phyloP scores from a whole-genome alignment of 2,113 vertebrate species.

The Elachura formosa region DNA sequence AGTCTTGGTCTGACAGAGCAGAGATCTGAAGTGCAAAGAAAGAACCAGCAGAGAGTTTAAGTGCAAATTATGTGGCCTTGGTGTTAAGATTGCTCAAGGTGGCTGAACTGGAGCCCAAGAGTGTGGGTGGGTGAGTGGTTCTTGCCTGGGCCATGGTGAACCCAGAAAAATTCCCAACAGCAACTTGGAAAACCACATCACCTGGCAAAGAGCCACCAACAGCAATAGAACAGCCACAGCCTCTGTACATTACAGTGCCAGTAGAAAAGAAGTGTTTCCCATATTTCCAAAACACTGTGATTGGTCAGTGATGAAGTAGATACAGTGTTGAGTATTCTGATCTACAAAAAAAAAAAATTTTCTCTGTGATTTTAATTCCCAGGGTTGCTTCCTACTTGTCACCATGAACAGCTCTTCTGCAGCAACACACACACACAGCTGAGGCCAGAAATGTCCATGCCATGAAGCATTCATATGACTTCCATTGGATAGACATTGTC shows the following conservation, averaged over 20 bases:
- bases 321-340: background rate
- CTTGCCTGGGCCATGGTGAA: background rate
- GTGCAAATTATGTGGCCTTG: background rate
- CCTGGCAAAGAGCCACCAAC: background rate
- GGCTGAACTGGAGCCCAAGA: background rate
- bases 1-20: background rate
- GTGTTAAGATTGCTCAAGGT: background rate
- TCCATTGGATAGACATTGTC: background rate
- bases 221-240: background rate
- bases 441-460: background rate
- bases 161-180: background rate
- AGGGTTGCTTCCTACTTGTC: background rate
- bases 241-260: background rate
- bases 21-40: background rate
- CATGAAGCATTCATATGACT: background rate
- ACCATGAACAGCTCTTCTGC: background rate
- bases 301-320: accelerated
- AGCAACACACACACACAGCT: background rate
- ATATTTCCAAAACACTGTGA: background rate
- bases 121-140: background rate
- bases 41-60: background rate
- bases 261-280: background rate
- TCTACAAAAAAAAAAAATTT: background rate
- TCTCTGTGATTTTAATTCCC: background rate
- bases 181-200: background rate